Conservation (phyloP, 2,113 vertebrate genomes). For the Martes martes region DNA sequence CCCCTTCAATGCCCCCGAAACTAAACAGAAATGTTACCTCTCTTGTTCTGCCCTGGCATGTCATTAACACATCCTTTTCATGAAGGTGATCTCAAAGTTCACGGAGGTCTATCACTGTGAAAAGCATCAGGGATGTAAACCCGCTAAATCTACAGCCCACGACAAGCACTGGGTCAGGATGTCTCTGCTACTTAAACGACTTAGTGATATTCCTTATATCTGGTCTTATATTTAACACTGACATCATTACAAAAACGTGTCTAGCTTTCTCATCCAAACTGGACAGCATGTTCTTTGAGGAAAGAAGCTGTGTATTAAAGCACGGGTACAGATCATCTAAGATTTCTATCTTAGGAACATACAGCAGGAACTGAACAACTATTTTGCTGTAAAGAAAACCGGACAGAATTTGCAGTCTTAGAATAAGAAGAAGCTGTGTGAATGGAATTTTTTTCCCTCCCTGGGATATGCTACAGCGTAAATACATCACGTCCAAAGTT, state of each 20-base stretch:
- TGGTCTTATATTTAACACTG: neutral
- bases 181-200: neutral
- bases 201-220: neutral
- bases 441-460: neutral
- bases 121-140: neutral
- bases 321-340: neutral
- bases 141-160: neutral
- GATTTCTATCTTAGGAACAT: neutral
- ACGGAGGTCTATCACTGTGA: neutral
- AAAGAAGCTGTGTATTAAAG: neutral
- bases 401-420: neutral
- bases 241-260: neutral
- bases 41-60: neutral
- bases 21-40: neutral
- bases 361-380: neutral
- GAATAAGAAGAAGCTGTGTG: neutral
- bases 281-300: neutral
- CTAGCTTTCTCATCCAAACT: neutral
- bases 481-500: neutral
- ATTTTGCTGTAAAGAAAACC: conserved; percentile 10
- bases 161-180: neutral
- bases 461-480: neutral
- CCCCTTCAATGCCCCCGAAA: accelerated
- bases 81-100: neutral
- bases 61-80: neutral